phyloP scores from a whole-genome alignment of 2,113 vertebrate genomes.

The Pedionomus torquatus region DNA sequence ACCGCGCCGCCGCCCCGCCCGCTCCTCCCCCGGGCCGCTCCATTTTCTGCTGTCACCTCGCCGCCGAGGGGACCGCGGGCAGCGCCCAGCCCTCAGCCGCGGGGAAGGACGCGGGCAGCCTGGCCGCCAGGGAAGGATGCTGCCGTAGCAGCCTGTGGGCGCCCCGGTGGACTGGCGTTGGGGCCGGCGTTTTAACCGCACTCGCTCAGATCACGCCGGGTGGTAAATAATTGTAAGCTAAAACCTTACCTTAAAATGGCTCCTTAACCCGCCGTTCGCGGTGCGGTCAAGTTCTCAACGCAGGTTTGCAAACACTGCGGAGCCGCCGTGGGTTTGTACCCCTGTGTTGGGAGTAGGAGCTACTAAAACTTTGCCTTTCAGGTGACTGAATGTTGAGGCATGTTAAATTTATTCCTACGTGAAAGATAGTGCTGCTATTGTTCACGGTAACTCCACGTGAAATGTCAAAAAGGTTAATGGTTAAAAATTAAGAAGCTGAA shows the following conservation, averaged over 20 bases:
- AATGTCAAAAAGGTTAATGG: not conserved
- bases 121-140: not conserved
- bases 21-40: not conserved
- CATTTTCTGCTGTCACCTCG: constrained; percentile 25
- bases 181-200: not conserved
- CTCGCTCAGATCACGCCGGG: not conserved
- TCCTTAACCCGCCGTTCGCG: not conserved
- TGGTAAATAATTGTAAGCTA: not conserved
- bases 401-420: not conserved
- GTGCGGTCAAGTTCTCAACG: not conserved
- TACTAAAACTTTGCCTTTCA: not conserved
- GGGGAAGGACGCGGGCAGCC: not conserved
- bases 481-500: not conserved
- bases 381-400: not conserved
- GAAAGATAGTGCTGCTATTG: not conserved
- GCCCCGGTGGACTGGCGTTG: not conserved
- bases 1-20: constrained; percentile 24
- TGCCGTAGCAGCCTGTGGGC: not conserved
- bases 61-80: not conserved
- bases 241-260: constrained; percentile 32
- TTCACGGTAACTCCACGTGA: not conserved
- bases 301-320: not conserved
- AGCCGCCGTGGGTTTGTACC: not conserved
- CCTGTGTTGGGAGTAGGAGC: not conserved
- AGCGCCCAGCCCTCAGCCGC: not conserved